Evolutionary conservation across 2,888 invertebrate species (phyloP).

Genomic region (Trichacis sp.): DNA sequence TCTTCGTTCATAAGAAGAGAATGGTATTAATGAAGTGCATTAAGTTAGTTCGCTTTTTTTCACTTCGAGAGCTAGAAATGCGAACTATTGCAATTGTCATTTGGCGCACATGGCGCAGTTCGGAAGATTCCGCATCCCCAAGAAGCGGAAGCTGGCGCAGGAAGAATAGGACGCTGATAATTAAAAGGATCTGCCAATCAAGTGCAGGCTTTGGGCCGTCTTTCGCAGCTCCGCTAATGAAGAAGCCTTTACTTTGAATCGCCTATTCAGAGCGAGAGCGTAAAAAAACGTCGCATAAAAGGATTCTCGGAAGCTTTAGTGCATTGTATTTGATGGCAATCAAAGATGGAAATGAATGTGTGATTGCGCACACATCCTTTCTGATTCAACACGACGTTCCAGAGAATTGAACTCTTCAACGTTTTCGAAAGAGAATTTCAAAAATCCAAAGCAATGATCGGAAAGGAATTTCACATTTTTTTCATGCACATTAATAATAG

Average conservation of each 20-base stretch:
- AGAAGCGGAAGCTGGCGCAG: constrained; percentile 30
- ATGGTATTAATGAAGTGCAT: too few relatives aligned
- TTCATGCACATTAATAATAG: too few relatives aligned
- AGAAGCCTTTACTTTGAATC: constrained; percentile 9
- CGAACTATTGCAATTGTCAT: constrained; percentile 40
- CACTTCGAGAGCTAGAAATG: too few relatives aligned
- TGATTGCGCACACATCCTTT: background rate
- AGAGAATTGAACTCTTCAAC: background rate
- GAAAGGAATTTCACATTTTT: too few relatives aligned
- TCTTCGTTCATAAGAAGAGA: too few relatives aligned
- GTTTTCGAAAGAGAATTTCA: too few relatives aligned
- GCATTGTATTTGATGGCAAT: background rate
- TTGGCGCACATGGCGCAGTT: constrained; percentile 27
- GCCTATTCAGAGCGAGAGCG: background rate
- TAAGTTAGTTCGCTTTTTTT: constrained; percentile 29
- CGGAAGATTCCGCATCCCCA: constrained; percentile 35
- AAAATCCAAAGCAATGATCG: too few relatives aligned
- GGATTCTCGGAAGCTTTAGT: background rate
- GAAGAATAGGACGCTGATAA: constrained; percentile 39
- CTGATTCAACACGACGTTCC: background rate
- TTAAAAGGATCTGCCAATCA: constrained; percentile 44
- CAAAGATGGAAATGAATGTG: constrained; percentile 1
- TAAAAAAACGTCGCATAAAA: background rate
- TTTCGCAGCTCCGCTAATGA: constrained; percentile 31
- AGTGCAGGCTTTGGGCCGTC: constrained; percentile 19